These are phyloP conservation scores for Mactra quadrangularis DNA, from an alignment of 1,140 invertebrate species.

Conservation along the genomic window DNA sequence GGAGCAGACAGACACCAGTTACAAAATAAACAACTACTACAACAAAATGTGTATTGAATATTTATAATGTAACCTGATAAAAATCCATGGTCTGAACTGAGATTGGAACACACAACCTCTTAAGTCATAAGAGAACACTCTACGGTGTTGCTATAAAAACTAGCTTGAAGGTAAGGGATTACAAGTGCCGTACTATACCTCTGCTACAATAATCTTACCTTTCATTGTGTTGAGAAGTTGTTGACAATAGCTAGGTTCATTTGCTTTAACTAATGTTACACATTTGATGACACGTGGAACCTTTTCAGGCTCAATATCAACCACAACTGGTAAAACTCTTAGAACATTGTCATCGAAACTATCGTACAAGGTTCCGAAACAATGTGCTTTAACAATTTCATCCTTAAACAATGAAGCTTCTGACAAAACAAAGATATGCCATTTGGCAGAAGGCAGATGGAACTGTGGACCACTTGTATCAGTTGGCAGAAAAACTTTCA, in stretches of 20 bases:
- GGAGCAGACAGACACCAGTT: too few species aligned
- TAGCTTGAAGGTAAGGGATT: too few species aligned
- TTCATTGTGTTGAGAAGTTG: slow-evolving; percentile 11
- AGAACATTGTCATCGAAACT: not conserved
- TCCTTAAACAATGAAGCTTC: not conserved
- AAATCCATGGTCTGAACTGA: too few species aligned
- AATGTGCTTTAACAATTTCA: not conserved
- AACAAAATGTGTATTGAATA: too few species aligned
- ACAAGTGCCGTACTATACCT: too few species aligned
- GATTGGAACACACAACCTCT: too few species aligned
- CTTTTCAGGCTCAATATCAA: not conserved
- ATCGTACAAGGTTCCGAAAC: not conserved
- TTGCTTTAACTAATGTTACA: not conserved
- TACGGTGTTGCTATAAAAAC: too few species aligned
- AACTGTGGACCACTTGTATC: not conserved
- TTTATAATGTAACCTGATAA: too few species aligned
- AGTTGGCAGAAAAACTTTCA: not conserved
- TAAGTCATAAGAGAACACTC: too few species aligned
- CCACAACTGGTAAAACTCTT: slow-evolving; percentile 2
- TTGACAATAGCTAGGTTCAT: slow-evolving; percentile 13
- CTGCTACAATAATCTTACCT: slow-evolving; percentile 10
- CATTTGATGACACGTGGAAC: slow-evolving; percentile 22
- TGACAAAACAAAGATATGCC: slow-evolving; percentile 36
- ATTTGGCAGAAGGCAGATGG: not conserved
- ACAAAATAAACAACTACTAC: too few species aligned